Percentiles rank a stretch among this genome's conserved stretches.
phyloP scores from a whole-genome alignment of 2,113 vertebrate genomes.

The Ovis canadensis region DNA sequence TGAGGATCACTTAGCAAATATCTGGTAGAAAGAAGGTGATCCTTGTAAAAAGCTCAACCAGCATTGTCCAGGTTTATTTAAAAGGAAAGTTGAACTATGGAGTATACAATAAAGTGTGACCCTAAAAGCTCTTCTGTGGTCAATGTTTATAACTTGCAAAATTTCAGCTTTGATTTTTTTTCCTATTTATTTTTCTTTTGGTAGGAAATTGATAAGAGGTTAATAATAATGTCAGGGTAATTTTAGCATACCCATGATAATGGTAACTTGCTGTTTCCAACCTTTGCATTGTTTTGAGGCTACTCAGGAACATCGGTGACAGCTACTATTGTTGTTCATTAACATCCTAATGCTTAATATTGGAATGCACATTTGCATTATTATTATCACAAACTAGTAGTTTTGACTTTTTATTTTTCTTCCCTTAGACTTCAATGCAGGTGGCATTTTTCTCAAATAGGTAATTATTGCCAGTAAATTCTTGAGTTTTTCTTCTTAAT shows the following conservation, averaged over 20 bases:
- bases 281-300: neutral
- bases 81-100: neutral
- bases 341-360: neutral
- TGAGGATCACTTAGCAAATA: neutral
- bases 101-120: neutral
- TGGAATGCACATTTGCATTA: neutral
- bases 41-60: neutral
- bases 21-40: neutral
- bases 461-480: neutral
- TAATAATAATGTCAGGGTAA: neutral
- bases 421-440: neutral
- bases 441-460: neutral
- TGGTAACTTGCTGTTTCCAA: constrained; percentile 1
- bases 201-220: neutral
- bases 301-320: neutral
- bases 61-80: neutral
- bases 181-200: constrained; percentile 27
- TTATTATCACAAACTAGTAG: neutral
- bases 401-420: constrained; percentile 29
- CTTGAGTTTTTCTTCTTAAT: neutral
- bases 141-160: neutral
- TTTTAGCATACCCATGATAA: neutral
- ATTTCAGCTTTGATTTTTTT: neutral
- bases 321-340: neutral
- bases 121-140: neutral